A percentile compares a stretch with the other conserved stretches of the same genome.
Conservation (phyloP, 2,888 invertebrate species). For the Lasioglossum figueresi region DNA sequence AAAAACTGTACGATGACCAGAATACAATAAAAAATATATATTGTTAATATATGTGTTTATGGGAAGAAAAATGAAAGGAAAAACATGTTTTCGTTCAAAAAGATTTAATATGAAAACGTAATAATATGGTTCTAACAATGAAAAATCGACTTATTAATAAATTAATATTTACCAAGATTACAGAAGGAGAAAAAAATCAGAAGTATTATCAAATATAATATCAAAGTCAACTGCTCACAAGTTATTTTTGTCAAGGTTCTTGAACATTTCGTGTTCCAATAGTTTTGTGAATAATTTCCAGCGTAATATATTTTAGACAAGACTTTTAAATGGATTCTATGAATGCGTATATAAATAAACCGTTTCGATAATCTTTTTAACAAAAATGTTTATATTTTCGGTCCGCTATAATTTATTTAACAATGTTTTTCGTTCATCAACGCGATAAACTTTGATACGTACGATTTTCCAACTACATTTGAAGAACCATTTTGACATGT, state of each 20-base stretch:
- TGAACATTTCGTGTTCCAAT: constrained; percentile 9
- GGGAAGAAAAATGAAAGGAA: not conserved
- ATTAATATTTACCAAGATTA: constrained; percentile 16
- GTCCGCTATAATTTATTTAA: constrained; percentile 62
- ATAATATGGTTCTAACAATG: not conserved
- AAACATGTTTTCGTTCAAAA: not conserved
- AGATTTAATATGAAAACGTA: not conserved
- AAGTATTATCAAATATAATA: constrained; percentile 20
- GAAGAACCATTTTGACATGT: constrained; percentile 58
- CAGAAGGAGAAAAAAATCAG: not conserved
- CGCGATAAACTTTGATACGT: constrained; percentile 55
- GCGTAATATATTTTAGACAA: not conserved
- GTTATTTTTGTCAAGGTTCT: constrained; percentile 21
- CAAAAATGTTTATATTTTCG: constrained; percentile 27
- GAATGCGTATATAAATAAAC: not conserved
- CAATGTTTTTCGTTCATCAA: constrained; percentile 52
- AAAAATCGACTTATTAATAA: not conserved
- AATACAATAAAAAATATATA: not conserved
- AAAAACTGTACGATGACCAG: not conserved
- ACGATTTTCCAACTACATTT: constrained; percentile 55
- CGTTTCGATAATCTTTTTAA: constrained; percentile 16
- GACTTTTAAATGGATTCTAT: constrained; percentile 13
- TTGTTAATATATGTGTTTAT: not conserved
- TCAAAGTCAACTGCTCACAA: constrained; percentile 12
- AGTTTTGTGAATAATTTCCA: constrained; percentile 11